phyloP scores from a whole-genome alignment of 2,888 invertebrate genomes.

The Masnerella sp. region DNA sequence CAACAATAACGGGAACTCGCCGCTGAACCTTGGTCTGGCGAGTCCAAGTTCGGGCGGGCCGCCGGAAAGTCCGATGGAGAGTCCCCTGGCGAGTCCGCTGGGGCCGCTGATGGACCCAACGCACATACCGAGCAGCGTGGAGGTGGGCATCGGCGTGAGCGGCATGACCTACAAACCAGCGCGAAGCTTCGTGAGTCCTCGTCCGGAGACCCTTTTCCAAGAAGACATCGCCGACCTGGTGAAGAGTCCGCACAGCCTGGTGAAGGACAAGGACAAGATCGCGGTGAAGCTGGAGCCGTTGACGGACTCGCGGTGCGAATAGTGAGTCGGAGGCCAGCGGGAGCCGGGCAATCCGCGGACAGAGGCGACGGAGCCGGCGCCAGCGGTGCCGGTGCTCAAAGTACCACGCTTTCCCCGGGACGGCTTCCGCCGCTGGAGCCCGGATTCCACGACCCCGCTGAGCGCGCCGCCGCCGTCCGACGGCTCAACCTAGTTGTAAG shows the following conservation, averaged over 20 bases:
- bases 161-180: constrained; percentile 84
- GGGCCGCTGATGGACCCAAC: constrained; percentile 84
- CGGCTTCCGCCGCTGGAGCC: constrained; percentile 58
- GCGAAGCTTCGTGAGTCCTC: constrained; percentile 82
- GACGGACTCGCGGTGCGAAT: constrained; percentile 83
- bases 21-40: constrained; percentile 79
- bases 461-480: constrained; percentile 33
- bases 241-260: constrained; percentile 79
- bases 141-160: constrained; percentile 81
- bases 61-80: constrained; percentile 81
- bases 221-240: constrained; percentile 83
- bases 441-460: constrained; percentile 55
- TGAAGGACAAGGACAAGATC: constrained; percentile 78
- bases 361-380: constrained; percentile 34
- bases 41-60: constrained; percentile 78
- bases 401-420: constrained; percentile 57
- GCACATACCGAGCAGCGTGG: constrained; percentile 79
- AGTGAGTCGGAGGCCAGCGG: constrained; percentile 66
- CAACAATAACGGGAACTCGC: constrained; percentile 73
- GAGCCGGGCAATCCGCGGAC: constrained; percentile 55
- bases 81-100: constrained; percentile 81
- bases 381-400: constrained; percentile 54
- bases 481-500: constrained; percentile 47
- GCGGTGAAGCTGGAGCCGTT: constrained; percentile 87
- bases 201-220: constrained; percentile 82